phyloP scores from a whole-genome alignment of 2,113 vertebrate species.

The Noturus placidus region DNA sequence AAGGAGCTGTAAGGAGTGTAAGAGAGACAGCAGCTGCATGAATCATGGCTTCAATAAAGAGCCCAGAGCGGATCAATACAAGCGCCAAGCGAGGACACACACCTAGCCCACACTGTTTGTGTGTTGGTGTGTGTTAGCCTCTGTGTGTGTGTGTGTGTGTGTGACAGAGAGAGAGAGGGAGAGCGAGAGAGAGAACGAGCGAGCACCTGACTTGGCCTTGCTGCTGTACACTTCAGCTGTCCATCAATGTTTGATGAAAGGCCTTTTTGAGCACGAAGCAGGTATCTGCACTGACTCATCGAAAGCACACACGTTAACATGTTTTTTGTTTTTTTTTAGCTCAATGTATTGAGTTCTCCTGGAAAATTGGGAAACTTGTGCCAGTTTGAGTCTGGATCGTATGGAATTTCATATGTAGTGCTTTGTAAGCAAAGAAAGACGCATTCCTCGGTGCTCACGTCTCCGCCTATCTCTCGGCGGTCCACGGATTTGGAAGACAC shows the following conservation, averaged over 20 bases:
- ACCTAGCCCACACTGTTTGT: slow-evolving; percentile 29
- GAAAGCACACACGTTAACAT: slow-evolving; percentile 30
- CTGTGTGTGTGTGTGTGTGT: slow-evolving; percentile 42
- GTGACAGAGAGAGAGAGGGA: background rate
- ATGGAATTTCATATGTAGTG: slow-evolving; percentile 14
- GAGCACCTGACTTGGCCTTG: slow-evolving; percentile 34
- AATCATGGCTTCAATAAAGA: slow-evolving; percentile 79
- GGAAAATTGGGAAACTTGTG: slow-evolving; percentile 33
- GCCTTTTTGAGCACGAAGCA: slow-evolving; percentile 46
- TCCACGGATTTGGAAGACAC: slow-evolving; percentile 26
- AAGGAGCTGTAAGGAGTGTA: slow-evolving; percentile 45
- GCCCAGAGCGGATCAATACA: slow-evolving; percentile 72
- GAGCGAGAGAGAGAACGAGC: slow-evolving; percentile 27
- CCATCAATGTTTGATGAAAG: slow-evolving; percentile 54
- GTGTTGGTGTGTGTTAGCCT: slow-evolving; percentile 24
- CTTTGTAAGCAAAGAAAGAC: slow-evolving; percentile 9
- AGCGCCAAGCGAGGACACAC: slow-evolving; percentile 58
- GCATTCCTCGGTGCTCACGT: background rate
- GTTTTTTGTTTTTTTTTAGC: slow-evolving; percentile 29
- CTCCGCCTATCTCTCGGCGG: background rate
- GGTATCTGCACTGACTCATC: slow-evolving; percentile 48
- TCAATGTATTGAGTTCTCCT: slow-evolving; percentile 31
- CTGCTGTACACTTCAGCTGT: slow-evolving; percentile 38
- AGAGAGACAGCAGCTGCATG: slow-evolving; percentile 65
- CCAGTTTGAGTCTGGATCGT: background rate